Conservation (phyloP, 64 coral and sea anemone genomes). For the Anthopleura sola region DNA sequence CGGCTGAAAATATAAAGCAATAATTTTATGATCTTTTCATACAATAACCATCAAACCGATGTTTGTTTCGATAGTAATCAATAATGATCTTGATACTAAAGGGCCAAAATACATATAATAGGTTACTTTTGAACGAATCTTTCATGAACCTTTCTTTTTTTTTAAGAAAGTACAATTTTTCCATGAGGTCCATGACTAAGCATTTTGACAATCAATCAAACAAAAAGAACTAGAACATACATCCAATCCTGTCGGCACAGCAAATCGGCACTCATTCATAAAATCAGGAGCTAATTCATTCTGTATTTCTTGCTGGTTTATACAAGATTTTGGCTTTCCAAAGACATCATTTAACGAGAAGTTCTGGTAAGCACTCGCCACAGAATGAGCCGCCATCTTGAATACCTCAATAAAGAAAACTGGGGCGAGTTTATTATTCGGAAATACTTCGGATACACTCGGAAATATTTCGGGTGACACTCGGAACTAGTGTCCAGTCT, state of each 20-base stretch:
- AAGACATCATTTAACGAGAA: slow-evolving; percentile 77
- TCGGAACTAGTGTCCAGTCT: neutral
- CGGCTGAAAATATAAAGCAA: slow-evolving; percentile 52
- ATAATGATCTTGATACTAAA: neutral
- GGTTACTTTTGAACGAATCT: neutral
- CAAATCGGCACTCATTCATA: slow-evolving; percentile 75
- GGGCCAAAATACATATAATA: neutral
- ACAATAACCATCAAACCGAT: neutral
- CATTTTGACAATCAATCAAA: neutral
- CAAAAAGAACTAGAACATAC: slow-evolving; percentile 32
- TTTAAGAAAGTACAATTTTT: neutral
- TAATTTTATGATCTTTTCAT: neutral
- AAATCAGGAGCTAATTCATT: slow-evolving; percentile 53
- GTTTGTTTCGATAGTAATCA: neutral
- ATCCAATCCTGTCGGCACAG: slow-evolving; percentile 71
- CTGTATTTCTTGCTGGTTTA: slow-evolving; percentile 38
- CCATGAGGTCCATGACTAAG: slow-evolving; percentile 20
- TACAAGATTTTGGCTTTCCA: slow-evolving; percentile 39
- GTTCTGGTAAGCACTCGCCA: slow-evolving; percentile 59
- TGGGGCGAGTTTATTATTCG: neutral
- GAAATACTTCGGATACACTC: neutral
- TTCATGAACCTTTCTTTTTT: neutral
- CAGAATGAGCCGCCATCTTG: slow-evolving; percentile 82
- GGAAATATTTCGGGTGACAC: neutral
- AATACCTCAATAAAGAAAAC: neutral